A percentile compares a stretch with the other conserved stretches of the same genome.
Conservation (phyloP, 2,888 invertebrate species). For the Athalia rosae region DNA sequence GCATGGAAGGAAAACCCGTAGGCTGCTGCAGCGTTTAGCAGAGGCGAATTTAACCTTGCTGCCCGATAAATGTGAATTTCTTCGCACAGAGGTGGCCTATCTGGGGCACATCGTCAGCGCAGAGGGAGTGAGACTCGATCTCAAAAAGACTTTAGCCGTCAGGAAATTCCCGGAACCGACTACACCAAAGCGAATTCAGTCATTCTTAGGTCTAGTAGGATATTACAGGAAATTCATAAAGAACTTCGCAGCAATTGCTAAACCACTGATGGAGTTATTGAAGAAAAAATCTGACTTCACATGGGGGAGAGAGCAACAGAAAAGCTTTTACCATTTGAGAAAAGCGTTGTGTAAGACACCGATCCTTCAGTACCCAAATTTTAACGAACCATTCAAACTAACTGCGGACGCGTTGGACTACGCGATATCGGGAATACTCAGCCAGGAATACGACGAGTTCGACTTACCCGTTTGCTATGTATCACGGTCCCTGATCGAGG, state of each 20-base stretch:
- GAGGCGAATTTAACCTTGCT: neutral
- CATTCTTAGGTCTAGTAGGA: neutral
- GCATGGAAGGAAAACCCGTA: no score
- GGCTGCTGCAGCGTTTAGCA: no score
- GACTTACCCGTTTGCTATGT: neutral
- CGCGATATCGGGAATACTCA: slow-evolving; percentile 4
- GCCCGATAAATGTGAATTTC: neutral
- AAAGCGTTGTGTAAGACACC: neutral
- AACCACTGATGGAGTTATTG: neutral
- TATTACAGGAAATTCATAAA: neutral
- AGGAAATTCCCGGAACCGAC: neutral
- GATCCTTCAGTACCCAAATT: slow-evolving; percentile 13
- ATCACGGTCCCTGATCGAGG: neutral
- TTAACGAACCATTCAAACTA: neutral
- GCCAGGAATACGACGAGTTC: neutral
- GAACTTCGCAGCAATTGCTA: neutral
- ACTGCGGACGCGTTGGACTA: slow-evolving; percentile 10
- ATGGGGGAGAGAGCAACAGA: neutral
- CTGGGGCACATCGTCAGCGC: neutral
- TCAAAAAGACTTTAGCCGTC: neutral
- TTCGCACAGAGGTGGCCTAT: neutral
- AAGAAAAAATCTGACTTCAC: neutral
- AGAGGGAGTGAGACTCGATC: neutral
- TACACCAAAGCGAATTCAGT: neutral
- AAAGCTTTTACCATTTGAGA: neutral